These are phyloP conservation scores for Xiphophorus birchmanni DNA, from an alignment of 2,797 vertebrate genomes.

Conservation along the genomic window DNA sequence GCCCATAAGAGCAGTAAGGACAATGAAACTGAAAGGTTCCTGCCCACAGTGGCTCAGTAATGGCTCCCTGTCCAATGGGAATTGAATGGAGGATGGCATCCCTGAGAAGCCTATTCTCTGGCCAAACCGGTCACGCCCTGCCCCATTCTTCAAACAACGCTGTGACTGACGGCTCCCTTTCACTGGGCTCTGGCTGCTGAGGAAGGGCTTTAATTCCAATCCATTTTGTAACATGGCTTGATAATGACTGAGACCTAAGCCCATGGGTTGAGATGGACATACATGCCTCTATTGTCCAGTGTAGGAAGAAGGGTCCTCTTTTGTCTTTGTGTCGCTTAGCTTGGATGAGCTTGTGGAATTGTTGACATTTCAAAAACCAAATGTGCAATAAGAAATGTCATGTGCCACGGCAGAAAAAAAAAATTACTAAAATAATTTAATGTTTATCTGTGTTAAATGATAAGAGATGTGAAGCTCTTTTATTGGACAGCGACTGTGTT, in stretches of 20 bases:
- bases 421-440: not conserved
- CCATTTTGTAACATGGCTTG: conserved; percentile 79
- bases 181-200: conserved; percentile 84
- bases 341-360: conserved; percentile 2
- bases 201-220: conserved; percentile 87
- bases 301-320: not conserved
- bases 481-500: not conserved
- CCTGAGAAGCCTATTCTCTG: conserved; percentile 87
- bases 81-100: conserved; percentile 92
- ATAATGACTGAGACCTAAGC: conserved; percentile 75
- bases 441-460: not conserved
- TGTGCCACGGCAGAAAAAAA: not conserved
- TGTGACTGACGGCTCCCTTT: conserved; percentile 94
- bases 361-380: not conserved
- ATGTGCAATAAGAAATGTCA: not conserved
- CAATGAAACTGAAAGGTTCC: conserved; percentile 76
- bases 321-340: conserved; percentile 10
- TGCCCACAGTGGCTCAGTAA: conserved; percentile 80
- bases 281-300: conserved; percentile 32
- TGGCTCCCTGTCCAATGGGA: conserved; percentile 88
- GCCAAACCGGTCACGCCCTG: conserved; percentile 67
- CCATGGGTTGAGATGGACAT: conserved; percentile 30
- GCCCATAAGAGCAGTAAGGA: conserved; percentile 45
- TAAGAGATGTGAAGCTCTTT: not conserved
- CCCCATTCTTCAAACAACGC: conserved; percentile 84